These are phyloP conservation scores for Drosophila prosaltans DNA, from an alignment of 1,140 invertebrate genomes.

Conservation along the genomic window DNA sequence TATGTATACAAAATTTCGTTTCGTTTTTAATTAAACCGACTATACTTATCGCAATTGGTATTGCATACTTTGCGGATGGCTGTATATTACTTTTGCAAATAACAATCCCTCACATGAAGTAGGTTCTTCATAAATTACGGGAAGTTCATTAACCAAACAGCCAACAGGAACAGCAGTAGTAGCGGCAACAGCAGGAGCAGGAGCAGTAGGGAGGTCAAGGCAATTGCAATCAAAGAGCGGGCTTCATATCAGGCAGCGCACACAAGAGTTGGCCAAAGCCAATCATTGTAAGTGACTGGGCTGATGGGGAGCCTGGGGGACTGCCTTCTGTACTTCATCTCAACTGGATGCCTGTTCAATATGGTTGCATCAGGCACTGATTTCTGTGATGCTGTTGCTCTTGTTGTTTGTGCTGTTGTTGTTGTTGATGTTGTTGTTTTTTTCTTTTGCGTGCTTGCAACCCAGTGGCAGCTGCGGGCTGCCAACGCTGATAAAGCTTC, in stretches of 20 bases:
- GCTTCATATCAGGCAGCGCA: conserved; percentile 3
- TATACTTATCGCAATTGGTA: neutral
- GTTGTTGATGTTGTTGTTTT: conserved; percentile 25
- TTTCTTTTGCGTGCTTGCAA: conserved; percentile 8
- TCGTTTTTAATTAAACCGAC: too few species aligned
- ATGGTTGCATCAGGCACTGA: conserved; percentile 40
- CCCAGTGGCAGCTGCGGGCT: conserved; percentile 38
- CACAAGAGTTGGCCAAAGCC: conserved; percentile 23
- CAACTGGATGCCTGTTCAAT: conserved; percentile 31
- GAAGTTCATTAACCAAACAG: conserved; percentile 47
- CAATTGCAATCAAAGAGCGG: conserved; percentile 16
- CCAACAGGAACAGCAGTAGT: neutral
- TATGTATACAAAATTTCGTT: too few species aligned
- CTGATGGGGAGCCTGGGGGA: neutral
- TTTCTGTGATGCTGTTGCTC: conserved; percentile 14
- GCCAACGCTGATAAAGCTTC: conserved; percentile 40
- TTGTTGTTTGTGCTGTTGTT: conserved; percentile 28
- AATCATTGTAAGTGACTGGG: conserved; percentile 17
- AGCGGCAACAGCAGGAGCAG: neutral
- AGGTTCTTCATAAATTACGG: conserved; percentile 31
- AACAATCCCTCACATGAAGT: neutral
- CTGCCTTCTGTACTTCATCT: conserved; percentile 30
- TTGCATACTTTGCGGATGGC: neutral
- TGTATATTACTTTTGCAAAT: conserved; percentile 1
- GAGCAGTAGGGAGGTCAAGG: neutral